Conservation (phyloP, 1,140 invertebrate genomes). For the Zaprionus africanus region DNA sequence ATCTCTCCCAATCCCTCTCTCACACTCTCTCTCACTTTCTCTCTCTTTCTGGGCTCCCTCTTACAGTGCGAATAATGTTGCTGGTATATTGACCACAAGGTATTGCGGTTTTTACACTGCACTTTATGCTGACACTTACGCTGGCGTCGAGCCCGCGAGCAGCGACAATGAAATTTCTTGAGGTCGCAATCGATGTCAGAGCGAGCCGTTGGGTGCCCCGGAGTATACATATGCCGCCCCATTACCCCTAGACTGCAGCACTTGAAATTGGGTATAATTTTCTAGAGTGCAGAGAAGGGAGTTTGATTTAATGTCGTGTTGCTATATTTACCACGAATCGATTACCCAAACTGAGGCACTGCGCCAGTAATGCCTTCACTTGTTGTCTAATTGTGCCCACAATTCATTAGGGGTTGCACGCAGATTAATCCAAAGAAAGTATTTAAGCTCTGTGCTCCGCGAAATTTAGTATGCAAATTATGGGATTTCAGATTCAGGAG, state of each 20-base stretch:
- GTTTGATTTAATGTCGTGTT: not conserved
- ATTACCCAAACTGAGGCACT: conserved; percentile 1
- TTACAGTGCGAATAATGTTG: not conserved
- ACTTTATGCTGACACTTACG: not conserved
- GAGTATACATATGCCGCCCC: not conserved
- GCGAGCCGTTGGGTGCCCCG: not conserved
- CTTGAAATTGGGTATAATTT: not conserved
- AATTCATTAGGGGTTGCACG: conserved; percentile 5
- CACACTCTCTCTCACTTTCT: not conserved
- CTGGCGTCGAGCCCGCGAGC: not conserved
- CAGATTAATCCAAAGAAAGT: conserved; percentile 5
- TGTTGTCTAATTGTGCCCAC: not conserved
- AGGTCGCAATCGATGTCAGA: not conserved
- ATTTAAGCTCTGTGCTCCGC: not conserved
- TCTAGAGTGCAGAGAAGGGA: not conserved
- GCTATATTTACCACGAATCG: conserved; percentile 10
- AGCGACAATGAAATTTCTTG: not conserved
- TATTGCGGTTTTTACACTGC: conserved; percentile 3
- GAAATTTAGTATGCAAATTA: conserved; percentile 9
- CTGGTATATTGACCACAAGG: not conserved
- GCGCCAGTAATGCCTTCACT: not conserved
- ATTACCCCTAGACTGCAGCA: not conserved
- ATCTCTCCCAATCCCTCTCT: not conserved
- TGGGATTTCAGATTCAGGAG: not conserved
- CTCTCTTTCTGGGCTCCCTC: too few relatives aligned